phyloP scores from a whole-genome alignment of 1,140 invertebrate genomes.

The Neodiprion lecontei region DNA sequence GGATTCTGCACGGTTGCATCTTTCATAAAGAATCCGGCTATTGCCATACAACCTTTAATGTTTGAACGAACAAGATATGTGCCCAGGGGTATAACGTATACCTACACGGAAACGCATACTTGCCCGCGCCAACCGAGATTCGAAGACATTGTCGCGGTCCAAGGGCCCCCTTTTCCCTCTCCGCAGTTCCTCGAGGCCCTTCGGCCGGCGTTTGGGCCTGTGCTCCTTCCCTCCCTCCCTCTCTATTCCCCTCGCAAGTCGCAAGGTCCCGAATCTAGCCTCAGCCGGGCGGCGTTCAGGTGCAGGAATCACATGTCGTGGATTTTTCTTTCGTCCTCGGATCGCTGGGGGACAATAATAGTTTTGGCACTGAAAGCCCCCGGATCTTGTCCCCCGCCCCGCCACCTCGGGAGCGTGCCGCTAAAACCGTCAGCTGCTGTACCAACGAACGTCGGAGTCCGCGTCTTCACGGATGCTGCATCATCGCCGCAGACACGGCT shows the following conservation, averaged over 20 bases:
- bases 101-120: background rate
- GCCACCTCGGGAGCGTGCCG: constrained; percentile 33
- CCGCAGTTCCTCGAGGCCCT: too few species aligned
- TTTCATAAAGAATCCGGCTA: constrained; percentile 33
- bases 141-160: background rate
- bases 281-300: constrained; percentile 23
- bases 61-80: constrained; percentile 38
- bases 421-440: constrained; percentile 35
- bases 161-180: too few species aligned
- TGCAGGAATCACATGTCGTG: constrained; percentile 36
- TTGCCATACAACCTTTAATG: constrained; percentile 29
- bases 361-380: constrained; percentile 33
- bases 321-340: background rate
- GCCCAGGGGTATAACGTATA: background rate
- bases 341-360: constrained; percentile 23
- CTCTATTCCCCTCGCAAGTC: background rate
- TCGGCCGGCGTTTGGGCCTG: background rate
- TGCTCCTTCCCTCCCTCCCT: background rate
- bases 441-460: background rate
- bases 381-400: background rate
- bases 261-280: background rate
- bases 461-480: background rate
- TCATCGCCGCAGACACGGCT: background rate
- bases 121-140: background rate
- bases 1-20: constrained; percentile 42